Conservation (phyloP, 2,113 vertebrate species). For the Pelusios castaneus region DNA sequence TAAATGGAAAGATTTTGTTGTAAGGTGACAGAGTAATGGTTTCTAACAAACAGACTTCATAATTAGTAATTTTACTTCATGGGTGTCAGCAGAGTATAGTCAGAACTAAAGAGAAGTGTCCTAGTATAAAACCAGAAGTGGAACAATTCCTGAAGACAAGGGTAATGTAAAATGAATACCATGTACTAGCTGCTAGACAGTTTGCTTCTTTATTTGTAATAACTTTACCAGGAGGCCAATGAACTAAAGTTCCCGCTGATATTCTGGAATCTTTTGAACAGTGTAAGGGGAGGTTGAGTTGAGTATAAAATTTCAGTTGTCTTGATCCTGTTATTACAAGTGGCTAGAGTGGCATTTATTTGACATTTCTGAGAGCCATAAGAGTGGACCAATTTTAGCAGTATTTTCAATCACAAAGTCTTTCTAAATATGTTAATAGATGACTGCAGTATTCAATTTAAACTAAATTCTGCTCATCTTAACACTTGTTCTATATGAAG, state of each 20-base stretch:
- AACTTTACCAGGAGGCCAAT: not conserved
- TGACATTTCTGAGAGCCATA: not conserved
- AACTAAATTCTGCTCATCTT: too few relatives aligned
- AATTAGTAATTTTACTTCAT: constrained; percentile 53
- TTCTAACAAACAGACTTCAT: not conserved
- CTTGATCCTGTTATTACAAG: not conserved
- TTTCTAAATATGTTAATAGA: not conserved
- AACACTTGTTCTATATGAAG: too few relatives aligned
- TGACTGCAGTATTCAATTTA: too few relatives aligned
- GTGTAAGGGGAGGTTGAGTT: not conserved
- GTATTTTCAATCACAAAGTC: not conserved
- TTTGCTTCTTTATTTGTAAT: not conserved
- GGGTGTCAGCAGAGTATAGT: constrained; percentile 19
- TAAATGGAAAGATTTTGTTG: not conserved
- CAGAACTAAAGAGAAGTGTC: constrained; percentile 1
- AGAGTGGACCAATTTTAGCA: constrained; percentile 4
- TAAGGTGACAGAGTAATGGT: not conserved
- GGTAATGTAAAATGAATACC: not conserved
- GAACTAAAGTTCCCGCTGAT: not conserved
- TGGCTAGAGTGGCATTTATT: not conserved
- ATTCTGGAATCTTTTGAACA: not conserved
- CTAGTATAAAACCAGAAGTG: not conserved
- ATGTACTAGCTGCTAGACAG: constrained; percentile 31
- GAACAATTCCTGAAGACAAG: constrained; percentile 54
- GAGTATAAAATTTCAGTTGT: not conserved